Evolutionary conservation across 2,888 invertebrate genomes (phyloP), one percentile per base, ranked within the genome.

Genomic region (Pteria penguin): DNA sequence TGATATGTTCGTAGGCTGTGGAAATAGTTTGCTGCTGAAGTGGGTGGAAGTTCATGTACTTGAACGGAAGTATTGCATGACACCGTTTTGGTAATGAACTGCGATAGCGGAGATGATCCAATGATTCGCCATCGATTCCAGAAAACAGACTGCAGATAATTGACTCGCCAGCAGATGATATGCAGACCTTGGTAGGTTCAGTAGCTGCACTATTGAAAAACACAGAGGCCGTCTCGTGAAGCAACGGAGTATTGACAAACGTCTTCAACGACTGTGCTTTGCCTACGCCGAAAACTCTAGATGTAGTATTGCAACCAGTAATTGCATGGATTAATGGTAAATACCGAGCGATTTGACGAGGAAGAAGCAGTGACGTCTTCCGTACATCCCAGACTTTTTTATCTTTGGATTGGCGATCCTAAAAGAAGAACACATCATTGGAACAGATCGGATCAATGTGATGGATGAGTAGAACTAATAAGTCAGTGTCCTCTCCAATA

Each of bases 401-500:
- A 45, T 45, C 45, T 18, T 45, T 45, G 45, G 11, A 8, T 45
- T 45, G 45, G 45, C 57, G 57, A 22, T 18, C 57, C 22, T 8
- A 57, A 22, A 18, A 57, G 57, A 22, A 57, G 22, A 57, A 8
- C 8, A 45, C 45, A 45, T 45, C 45, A 45, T 74, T 72, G 54
- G 72, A n/a, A 5, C 31, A 24, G 5, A n/a, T n/a, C n/a, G n/a
- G n/a, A n/a, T n/a, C n/a, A n/a, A n/a, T n/a, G n/a, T n/a, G 79
- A 60, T 79, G 76, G 55, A 74, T 79, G 26, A 87, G 57, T 8
- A 86, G 76, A 22, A 84, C 77, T 0, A 87, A 70, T 11, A 87
- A 45, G 70, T 86, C 85, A 14, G 86, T 87, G 62, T 88, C 87
- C 57, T 86, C 86, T 4, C 84, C 87, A 36, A 85, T 71, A 5